Evolutionary conservation across 2,113 vertebrate genomes (phyloP).

Genomic region (Cheilinus undulatus): DNA sequence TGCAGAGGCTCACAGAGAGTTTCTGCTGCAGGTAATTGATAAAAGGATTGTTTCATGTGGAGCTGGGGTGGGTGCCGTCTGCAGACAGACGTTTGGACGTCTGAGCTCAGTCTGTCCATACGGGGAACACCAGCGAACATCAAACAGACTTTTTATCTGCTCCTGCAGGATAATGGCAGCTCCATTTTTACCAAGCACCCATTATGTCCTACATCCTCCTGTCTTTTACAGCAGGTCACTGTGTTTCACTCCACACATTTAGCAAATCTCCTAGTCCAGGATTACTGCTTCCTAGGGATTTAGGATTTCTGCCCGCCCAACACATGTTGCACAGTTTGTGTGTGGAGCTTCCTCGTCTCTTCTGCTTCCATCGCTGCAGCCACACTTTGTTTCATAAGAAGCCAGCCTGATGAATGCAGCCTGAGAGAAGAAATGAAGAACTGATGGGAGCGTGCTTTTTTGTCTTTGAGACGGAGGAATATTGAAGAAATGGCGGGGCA

Average conservation of each 20-base stretch:
- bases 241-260: conserved; percentile 45
- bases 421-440: conserved; percentile 26
- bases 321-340: conserved; percentile 75
- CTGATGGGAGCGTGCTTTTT: conserved; percentile 21
- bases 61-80: not conserved
- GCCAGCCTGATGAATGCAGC: conserved; percentile 13
- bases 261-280: conserved; percentile 87
- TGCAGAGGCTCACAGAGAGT: not conserved
- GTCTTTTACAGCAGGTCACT: conserved; percentile 35
- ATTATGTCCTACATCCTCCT: not conserved
- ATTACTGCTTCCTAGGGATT: conserved; percentile 88
- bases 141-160: conserved; percentile 28
- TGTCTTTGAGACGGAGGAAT: conserved; percentile 33
- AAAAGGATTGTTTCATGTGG: conserved; percentile 15
- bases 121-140: conserved; percentile 19
- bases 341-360: conserved; percentile 30
- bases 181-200: not conserved
- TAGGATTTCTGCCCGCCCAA: conserved; percentile 83
- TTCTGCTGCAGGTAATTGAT: conserved; percentile 2
- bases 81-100: conserved; percentile 22
- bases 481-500: conserved; percentile 34
- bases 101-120: not conserved
- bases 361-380: conserved; percentile 1
- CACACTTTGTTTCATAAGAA: conserved; percentile 14
- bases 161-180: conserved; percentile 9